Evolutionary conservation across 1,140 invertebrate species (phyloP).

Genomic region (Drosophila setifemur): DNA sequence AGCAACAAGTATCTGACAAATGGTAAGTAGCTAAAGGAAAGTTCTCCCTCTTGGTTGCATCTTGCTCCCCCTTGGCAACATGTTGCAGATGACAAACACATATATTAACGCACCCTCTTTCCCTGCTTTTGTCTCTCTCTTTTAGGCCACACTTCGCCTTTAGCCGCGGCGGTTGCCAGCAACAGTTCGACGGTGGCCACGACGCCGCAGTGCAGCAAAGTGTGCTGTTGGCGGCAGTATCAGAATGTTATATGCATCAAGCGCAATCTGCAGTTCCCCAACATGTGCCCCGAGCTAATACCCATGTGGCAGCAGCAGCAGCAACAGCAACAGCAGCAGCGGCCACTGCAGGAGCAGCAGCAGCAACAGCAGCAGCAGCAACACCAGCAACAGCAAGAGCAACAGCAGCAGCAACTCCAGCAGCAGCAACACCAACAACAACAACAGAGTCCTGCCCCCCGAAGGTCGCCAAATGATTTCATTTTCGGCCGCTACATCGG

Average conservation of each 20-base stretch:
- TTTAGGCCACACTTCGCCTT: constrained; percentile 69
- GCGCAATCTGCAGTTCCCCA: constrained; percentile 4
- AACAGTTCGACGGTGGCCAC: constrained; percentile 59
- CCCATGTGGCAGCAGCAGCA: constrained; percentile 41
- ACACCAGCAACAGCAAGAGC: constrained; percentile 22
- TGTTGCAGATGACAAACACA: constrained; percentile 32
- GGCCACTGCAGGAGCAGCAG: constrained; percentile 8
- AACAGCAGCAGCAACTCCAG: constrained; percentile 6
- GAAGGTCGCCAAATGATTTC: constrained; percentile 92
- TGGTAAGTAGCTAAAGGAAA: constrained; percentile 36
- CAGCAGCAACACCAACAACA: constrained; percentile 34
- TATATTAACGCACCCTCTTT: constrained; percentile 9
- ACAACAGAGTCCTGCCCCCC: constrained; percentile 83
- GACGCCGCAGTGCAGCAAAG: constrained; percentile 56
- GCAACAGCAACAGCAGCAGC: constrained; percentile 12
- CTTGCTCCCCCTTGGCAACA: constrained; percentile 33
- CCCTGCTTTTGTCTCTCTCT: no score
- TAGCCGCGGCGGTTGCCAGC: constrained; percentile 73
- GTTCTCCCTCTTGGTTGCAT: background rate
- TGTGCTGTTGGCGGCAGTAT: constrained; percentile 55
- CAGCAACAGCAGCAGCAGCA: constrained; percentile 28
- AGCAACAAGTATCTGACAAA: constrained; percentile 69
- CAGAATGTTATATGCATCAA: constrained; percentile 21
- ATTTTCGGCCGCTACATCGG: constrained; percentile 97
- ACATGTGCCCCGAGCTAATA: constrained; percentile 34